These are phyloP conservation scores for Allygus modestus DNA, from an alignment of 2,888 invertebrate genomes.

Conservation along the genomic window DNA sequence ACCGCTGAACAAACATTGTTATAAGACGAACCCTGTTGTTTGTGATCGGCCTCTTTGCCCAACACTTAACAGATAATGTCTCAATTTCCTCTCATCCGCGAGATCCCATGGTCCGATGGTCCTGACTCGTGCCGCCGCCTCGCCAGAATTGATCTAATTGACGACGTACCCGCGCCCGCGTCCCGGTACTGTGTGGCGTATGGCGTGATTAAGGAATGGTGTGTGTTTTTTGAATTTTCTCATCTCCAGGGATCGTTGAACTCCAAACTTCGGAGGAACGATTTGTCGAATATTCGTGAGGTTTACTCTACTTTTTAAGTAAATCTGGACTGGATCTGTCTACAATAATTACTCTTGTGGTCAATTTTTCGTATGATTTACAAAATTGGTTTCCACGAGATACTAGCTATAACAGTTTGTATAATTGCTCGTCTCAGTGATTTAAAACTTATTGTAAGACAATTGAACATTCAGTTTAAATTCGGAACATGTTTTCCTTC, in stretches of 20 bases:
- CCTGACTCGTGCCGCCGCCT: constrained; percentile 35
- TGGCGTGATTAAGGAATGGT: constrained; percentile 8
- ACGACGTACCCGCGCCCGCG: not conserved
- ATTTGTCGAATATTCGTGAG: not conserved
- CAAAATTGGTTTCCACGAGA: too few relatives aligned
- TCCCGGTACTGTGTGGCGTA: constrained; percentile 5
- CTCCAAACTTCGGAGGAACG: not conserved
- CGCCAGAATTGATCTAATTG: constrained; percentile 40
- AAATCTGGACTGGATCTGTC: too few relatives aligned
- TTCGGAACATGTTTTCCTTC: too few relatives aligned
- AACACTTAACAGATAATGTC: constrained; percentile 55
- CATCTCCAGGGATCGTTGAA: constrained; percentile 19
- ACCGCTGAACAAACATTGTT: constrained; percentile 53
- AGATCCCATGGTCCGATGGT: constrained; percentile 31
- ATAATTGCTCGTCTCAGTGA: too few relatives aligned
- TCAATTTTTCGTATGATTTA: too few relatives aligned
- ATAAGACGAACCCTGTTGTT: constrained; percentile 35
- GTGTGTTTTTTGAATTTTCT: constrained; percentile 39
- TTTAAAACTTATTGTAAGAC: too few relatives aligned
- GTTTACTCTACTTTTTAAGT: not conserved
- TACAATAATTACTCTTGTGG: too few relatives aligned
- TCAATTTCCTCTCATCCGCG: constrained; percentile 45
- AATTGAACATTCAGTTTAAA: too few relatives aligned
- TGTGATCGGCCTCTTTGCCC: constrained; percentile 39
- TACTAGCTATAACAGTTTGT: too few relatives aligned